Evolutionary conservation across 1,140 invertebrate species (phyloP).

Genomic region (Teleogryllus occipitalis): DNA sequence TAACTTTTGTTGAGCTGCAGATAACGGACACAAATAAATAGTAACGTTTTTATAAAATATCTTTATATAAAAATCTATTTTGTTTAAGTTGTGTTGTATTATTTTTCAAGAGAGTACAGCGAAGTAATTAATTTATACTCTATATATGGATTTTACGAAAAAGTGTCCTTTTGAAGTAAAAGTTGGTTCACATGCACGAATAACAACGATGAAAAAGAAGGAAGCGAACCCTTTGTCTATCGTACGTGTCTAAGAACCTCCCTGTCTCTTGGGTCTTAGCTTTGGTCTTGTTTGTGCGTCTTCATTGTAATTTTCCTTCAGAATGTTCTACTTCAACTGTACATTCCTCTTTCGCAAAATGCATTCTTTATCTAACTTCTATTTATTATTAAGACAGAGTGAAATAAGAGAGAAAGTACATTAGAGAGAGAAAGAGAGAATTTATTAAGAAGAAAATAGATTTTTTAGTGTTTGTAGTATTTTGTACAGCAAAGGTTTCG

Average conservation of each 20-base stretch:
- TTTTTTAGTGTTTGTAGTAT: constrained; percentile 22
- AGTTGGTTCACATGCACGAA: constrained; percentile 6
- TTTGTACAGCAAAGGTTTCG: constrained; percentile 20
- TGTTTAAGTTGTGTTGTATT: constrained; percentile 7
- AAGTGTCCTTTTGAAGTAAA: constrained; percentile 19
- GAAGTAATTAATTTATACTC: constrained; percentile 17
- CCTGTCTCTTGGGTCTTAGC: constrained; percentile 11
- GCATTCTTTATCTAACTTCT: constrained; percentile 9
- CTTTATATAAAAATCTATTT: background rate
- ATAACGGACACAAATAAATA: background rate
- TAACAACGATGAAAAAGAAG: constrained; percentile 17
- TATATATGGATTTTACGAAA: constrained; percentile 12
- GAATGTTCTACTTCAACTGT: constrained; percentile 10
- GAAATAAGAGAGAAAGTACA: background rate
- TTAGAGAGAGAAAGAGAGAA: constrained; percentile 16
- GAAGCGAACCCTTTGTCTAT: constrained; percentile 8
- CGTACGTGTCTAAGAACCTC: constrained; percentile 9
- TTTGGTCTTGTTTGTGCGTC: constrained; percentile 17
- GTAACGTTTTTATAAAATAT: background rate
- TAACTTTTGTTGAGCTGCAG: background rate
- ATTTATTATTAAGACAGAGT: constrained; percentile 12
- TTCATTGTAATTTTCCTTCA: constrained; percentile 6
- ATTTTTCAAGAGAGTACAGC: constrained; percentile 10
- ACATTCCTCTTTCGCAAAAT: constrained; percentile 9
- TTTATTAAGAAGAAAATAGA: constrained; percentile 16